phyloP scores from a whole-genome alignment of 2,113 vertebrate genomes.

The Misgurnus mizolepis region DNA sequence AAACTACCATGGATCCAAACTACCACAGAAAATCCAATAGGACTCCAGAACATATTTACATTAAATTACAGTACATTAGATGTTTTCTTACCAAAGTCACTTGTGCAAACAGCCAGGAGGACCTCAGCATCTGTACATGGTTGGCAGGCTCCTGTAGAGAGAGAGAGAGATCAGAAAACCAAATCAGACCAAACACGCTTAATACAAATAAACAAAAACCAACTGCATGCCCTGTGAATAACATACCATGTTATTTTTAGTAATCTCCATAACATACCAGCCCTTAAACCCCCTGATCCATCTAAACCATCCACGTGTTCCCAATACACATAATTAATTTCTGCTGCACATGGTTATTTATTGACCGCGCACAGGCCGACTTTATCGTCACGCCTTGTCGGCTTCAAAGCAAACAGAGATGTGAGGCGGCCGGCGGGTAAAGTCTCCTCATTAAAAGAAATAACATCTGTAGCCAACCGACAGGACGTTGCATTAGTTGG shows the following conservation, averaged over 20 bases:
- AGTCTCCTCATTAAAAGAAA: conserved; percentile 26
- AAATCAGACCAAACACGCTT: background rate
- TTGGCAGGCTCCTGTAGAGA: conserved; percentile 81
- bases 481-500: conserved; percentile 34
- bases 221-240: background rate
- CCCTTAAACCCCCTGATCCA: background rate
- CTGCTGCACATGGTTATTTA: conserved; percentile 55
- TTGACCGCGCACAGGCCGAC: conserved; percentile 47
- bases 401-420: conserved; percentile 49
- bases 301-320: background rate
- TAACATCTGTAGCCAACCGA: background rate
- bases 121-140: conserved; percentile 90
- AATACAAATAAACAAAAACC: background rate
- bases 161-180: background rate
- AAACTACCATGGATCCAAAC: background rate
- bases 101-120: conserved; percentile 92
- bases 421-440: background rate
- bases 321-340: conserved; percentile 15
- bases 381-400: conserved; percentile 48
- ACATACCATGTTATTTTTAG: background rate
- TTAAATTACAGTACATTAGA: background rate
- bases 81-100: conserved; percentile 88
- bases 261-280: background rate
- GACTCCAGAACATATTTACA: too few species aligned
- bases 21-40: background rate